Evolutionary conservation across 1,140 invertebrate species (phyloP).

Genomic region (Zaprionus inermis): DNA sequence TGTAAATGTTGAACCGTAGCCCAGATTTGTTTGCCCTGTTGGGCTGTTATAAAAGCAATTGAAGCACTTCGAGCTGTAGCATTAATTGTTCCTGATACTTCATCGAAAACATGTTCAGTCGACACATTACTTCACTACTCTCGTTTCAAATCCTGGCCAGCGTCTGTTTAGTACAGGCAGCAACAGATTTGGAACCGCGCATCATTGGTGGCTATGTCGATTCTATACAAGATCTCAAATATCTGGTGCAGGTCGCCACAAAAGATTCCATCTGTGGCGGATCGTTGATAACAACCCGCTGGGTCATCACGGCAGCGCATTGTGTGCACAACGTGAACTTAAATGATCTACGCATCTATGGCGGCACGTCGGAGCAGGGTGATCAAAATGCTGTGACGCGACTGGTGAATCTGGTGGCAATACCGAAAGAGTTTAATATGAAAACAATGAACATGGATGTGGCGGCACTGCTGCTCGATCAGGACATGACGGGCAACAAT

Average conservation of each 20-base stretch:
- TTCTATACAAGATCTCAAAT: slow-evolving; percentile 53
- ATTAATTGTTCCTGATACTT: slow-evolving; percentile 19
- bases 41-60: slow-evolving; percentile 36
- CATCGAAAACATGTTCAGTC: neutral
- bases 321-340: slow-evolving; percentile 46
- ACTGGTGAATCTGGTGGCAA: slow-evolving; percentile 35
- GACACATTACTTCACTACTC: slow-evolving; percentile 13
- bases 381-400: slow-evolving; percentile 37
- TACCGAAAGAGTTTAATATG: slow-evolving; percentile 42
- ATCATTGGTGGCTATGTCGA: slow-evolving; percentile 61
- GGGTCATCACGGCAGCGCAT: slow-evolving; percentile 65
- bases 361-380: slow-evolving; percentile 60
- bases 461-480: slow-evolving; percentile 43
- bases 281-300: slow-evolving; percentile 49
- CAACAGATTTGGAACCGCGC: slow-evolving; percentile 40
- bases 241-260: slow-evolving; percentile 60
- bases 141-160: slow-evolving; percentile 30
- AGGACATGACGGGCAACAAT: slow-evolving; percentile 46
- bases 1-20: slow-evolving; percentile 50
- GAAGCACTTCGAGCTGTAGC: neutral
- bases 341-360: slow-evolving; percentile 40
- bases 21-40: slow-evolving; percentile 36
- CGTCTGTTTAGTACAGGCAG: neutral
- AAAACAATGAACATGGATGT: slow-evolving; percentile 65
- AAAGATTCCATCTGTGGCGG: slow-evolving; percentile 56